Evolutionary conservation across 2,113 vertebrate genomes (phyloP).

Genomic region (Taurulus bubalis): DNA sequence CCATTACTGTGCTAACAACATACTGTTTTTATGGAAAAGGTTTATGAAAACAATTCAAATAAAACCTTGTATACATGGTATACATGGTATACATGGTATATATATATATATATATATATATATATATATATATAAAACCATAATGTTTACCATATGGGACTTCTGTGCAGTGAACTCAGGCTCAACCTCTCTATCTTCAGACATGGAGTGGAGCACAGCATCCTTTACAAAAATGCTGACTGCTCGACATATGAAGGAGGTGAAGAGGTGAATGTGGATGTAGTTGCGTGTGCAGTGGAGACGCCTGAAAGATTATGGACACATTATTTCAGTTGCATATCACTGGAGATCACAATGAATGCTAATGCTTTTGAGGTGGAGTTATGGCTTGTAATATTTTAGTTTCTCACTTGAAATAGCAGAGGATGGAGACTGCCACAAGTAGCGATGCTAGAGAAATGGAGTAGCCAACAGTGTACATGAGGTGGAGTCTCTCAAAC

Average conservation of each 20-base stretch:
- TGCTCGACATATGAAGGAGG: constrained; percentile 91
- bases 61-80: neutral
- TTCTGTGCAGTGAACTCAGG: constrained; percentile 65
- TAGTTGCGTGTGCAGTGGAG: constrained; percentile 94
- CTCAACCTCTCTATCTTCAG: constrained; percentile 54
- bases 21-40: neutral
- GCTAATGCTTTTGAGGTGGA: neutral
- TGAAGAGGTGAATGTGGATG: constrained; percentile 93
- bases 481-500: constrained; percentile 91
- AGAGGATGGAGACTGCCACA: constrained; percentile 89
- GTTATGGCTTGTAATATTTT: neutral
- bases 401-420: constrained; percentile 90
- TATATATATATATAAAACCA: neutral
- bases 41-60: neutral
- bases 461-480: constrained; percentile 93
- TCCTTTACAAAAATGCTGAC: constrained; percentile 93
- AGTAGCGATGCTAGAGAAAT: constrained; percentile 88
- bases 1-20: neutral
- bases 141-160: constrained; percentile 82
- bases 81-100: neutral
- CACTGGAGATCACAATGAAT: no score
- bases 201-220: constrained; percentile 85
- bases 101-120: no score
- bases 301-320: constrained; percentile 75
- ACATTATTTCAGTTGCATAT: neutral